Evolutionary conservation across 2,888 invertebrate genomes (phyloP), one percentile per base, ranked within the genome.

Genomic region (Omphaloscelis lunosa): DNA sequence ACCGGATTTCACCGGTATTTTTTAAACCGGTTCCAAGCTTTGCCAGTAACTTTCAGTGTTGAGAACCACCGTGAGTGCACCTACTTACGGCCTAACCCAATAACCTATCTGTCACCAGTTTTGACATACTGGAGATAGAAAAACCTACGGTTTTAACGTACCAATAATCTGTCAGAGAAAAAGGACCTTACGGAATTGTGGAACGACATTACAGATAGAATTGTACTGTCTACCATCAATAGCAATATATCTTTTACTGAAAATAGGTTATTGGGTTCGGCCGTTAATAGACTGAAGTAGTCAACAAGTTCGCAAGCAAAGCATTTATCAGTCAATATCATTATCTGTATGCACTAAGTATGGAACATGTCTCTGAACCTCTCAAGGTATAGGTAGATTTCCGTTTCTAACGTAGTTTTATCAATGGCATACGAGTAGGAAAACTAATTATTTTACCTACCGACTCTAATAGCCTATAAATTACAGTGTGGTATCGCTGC

Each of bases 391-490:
- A 56, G 11, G n/a, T 41, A 56, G 11, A 4, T 41, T 27, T 27
- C 6, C 11, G 3, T 65, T 41, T n/a, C 20, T 45, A 15, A 58
- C 20, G 2, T 45, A 27, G 6, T n/a, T n/a, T 9, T 27, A 34
- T 29, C 11, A 8, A 62, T 71, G 12, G 45, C 17, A 75, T n/a
- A 59, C 27, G 3, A 76, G 53, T 53, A 75, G 20, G 45, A 20
- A 48, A 67, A 7, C 2, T 7, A 27, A 12, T 69, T 0, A 51
- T 48, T 34, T 58, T 39, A 48, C 12, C 45, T 58, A 11, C 51
- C 20, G 8, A 39, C 12, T 51, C 11, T 45, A 71, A 68, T 53
- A 8, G 15, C 51, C 39, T 68, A 72, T 72, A 15, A 72, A 72
- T 59, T 66, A 67, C 34, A 66, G 0, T 34, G 27, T 63, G 12